These are phyloP conservation scores for Acrossocheilus fasciatus DNA, from an alignment of 2,797 vertebrate species.

Conservation along the genomic window DNA sequence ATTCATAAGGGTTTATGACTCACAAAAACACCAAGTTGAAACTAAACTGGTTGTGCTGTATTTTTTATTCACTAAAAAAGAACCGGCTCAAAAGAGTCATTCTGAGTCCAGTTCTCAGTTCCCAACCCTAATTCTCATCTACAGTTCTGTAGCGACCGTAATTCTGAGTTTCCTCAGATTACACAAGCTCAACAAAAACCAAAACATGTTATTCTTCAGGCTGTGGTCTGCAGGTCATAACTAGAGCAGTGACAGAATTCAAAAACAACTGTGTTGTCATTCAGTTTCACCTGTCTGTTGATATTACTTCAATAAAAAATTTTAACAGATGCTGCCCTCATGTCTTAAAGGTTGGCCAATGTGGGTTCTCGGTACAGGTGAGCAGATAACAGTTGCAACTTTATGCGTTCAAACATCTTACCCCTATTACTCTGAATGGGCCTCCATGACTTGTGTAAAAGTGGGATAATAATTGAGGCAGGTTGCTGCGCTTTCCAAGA, in stretches of 20 bases:
- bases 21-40: not conserved
- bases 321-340: constrained; percentile 48
- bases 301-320: not conserved
- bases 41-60: not conserved
- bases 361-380: constrained; percentile 61
- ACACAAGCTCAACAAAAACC: not conserved
- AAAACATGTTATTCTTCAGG: not conserved
- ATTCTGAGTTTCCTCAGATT: not conserved
- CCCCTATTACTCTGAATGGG: constrained; percentile 66
- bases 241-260: not conserved
- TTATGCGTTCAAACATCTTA: constrained; percentile 62
- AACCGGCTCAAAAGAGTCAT: too few relatives aligned
- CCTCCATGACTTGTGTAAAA: constrained; percentile 71
- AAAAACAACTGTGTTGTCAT: constrained; percentile 17
- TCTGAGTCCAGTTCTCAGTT: not conserved
- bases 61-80: not conserved
- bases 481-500: constrained; percentile 62
- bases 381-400: constrained; percentile 67
- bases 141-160: not conserved
- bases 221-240: not conserved
- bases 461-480: constrained; percentile 78
- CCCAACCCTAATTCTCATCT: not conserved
- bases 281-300: constrained; percentile 17
- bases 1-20: not conserved
- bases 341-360: constrained; percentile 66